Conservation (phyloP, 37 sponge, comb jelly and placozoan species). For the Geodia barretti region DNA sequence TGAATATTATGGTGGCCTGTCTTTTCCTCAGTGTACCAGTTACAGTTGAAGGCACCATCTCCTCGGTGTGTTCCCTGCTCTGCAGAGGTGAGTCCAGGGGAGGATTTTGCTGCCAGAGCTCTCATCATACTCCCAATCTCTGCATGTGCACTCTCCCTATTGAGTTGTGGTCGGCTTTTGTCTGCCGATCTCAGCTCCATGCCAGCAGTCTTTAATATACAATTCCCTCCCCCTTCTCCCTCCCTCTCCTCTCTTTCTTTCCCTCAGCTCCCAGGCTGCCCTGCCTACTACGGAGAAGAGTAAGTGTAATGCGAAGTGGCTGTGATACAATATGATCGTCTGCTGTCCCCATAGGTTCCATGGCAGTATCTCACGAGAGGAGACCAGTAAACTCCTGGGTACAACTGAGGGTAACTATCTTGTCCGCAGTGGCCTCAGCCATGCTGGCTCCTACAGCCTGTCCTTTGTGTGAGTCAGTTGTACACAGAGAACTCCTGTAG, state of each 20-base stretch:
- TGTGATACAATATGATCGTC: background rate
- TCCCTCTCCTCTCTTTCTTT: background rate
- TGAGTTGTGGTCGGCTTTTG: background rate
- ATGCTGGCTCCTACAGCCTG: slow-evolving; percentile 78
- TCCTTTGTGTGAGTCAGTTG: slow-evolving; percentile 86
- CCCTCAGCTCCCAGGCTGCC: slow-evolving; percentile 40
- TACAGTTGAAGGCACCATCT: slow-evolving; percentile 72
- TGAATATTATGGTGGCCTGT: slow-evolving; percentile 13
- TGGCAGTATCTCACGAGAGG: slow-evolving; percentile 75
- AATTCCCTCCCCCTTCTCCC: slow-evolving; percentile 9
- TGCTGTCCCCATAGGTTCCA: slow-evolving; percentile 58
- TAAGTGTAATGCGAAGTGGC: slow-evolving; percentile 32
- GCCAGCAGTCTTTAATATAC: background rate
- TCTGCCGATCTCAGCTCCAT: background rate
- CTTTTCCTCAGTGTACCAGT: slow-evolving; percentile 65
- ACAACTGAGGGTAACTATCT: slow-evolving; percentile 72
- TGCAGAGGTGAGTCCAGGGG: slow-evolving; percentile 23
- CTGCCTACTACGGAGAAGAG: slow-evolving; percentile 80
- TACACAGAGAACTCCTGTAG: too few species aligned
- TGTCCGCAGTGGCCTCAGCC: slow-evolving; percentile 68
- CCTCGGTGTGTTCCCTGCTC: slow-evolving; percentile 43
- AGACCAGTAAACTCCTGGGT: slow-evolving; percentile 53
- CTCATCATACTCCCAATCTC: too few species aligned
- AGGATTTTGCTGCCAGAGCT: background rate
- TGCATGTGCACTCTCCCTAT: background rate